phyloP scores from a whole-genome alignment of 2,888 invertebrate genomes.

The Pristionchus maxplancki region DNA sequence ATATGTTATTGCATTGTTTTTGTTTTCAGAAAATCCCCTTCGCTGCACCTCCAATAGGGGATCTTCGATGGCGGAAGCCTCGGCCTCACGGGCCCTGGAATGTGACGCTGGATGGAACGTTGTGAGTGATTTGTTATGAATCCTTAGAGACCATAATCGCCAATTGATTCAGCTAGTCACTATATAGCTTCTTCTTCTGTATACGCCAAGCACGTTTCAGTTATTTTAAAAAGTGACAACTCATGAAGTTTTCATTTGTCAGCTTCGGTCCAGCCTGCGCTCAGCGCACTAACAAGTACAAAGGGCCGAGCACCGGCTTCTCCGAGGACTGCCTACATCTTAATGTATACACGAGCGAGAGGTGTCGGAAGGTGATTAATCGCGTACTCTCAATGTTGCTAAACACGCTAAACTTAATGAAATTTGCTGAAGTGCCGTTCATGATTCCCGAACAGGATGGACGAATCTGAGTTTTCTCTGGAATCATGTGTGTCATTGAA shows the following conservation, averaged over 20 bases:
- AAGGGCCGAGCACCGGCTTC: background rate
- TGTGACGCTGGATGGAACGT: background rate
- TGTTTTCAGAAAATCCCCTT: background rate
- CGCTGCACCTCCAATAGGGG: background rate
- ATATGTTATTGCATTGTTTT: background rate
- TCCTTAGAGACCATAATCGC: too few species aligned
- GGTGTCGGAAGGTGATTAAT: background rate
- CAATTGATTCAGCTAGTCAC: too few species aligned
- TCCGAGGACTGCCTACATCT: conserved; percentile 28
- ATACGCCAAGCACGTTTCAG: background rate
- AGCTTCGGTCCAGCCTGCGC: conserved; percentile 31
- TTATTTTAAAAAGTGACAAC: too few species aligned
- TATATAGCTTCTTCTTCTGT: background rate
- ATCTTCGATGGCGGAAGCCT: background rate
- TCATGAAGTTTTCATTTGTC: too few species aligned
- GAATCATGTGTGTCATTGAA: too few species aligned
- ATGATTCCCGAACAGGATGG: too few species aligned
- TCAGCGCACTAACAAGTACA: background rate
- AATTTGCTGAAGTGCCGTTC: too few species aligned
- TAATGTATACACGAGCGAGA: background rate
- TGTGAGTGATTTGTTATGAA: background rate
- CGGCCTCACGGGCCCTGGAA: background rate
- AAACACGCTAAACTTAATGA: too few species aligned
- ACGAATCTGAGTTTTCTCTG: too few species aligned
- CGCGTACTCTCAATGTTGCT: too few species aligned